Evolutionary conservation across 2,888 invertebrate genomes (phyloP), one percentile per base, ranked within the genome.

Genomic region (Polydrusus pterygomalis): DNA sequence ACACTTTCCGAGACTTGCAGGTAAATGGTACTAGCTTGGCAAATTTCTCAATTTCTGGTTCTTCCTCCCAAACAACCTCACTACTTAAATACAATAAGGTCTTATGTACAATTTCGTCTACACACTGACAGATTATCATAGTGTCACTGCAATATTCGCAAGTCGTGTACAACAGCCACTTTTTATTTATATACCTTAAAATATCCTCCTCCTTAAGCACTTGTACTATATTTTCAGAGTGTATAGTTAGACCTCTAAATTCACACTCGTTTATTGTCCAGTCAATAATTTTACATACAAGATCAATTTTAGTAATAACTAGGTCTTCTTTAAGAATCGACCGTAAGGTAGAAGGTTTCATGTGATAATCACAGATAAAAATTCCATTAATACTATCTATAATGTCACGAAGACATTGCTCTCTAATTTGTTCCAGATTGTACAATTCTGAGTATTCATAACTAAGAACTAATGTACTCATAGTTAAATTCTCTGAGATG

Each of bases 381-480:
- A 91, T 86, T 81, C 90, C 90, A 79, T 87, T 87, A 13, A 91
- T 88, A 86, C 90, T 91, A 83, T 89, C 88, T 82, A 89, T 88
- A 80, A 92, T 89, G 78, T 91, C 87, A 80, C 89, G 88, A 13
- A 91, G 83, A 79, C 92, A 90, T 80, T 85, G 83, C 25, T 88
- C 87, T 77, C 88, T 85, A 3, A 91, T 86, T 58, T 90, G 85
- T 77, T 89, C 87, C 79, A 90, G 88, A 77, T 91, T 90, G 83
- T 91, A 91, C 83, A 91, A 87, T 79, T 91, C 90, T 15, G 92
- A 90, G 82, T 91, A 91, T 83, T 91, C 91, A 69, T 91, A 89
- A 74, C 91, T 88, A 75, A 90, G 87, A 70, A 91, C 87, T 13
- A 91, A 89, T 88, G 90, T 91, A 78, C 89, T 89, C 80, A 91